Base-by-base conservation (phyloP, 2,797 vertebrate species). In the Cossypha heuglini region DNA sequence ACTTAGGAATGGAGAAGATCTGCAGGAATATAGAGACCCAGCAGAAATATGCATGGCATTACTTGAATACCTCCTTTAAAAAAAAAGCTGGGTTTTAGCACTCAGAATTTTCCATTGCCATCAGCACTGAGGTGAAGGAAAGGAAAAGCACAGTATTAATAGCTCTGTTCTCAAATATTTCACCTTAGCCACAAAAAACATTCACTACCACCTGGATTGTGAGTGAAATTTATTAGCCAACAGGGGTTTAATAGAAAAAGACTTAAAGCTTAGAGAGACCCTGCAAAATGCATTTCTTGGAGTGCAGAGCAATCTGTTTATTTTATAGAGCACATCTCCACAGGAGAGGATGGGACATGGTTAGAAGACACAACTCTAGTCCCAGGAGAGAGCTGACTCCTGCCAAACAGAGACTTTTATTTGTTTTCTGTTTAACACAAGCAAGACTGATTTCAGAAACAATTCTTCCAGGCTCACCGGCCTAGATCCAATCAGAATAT, bases 221-320 rank as follows among this genome's bases (percentile, higher is more conserved):
- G 63, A 83, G 16, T 13, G 37, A 86, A 93, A 94, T 87, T 93
- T 87, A 88, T 96, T 84, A 94, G 64, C 51, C 57, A 91, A 83
- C 9, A 33, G 33, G 10, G 42, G 49, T 92, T 82, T 77, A 80
- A 88, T 1, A 62, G 58, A 67, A 92, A 86, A 74, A 75, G 40
- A 63, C 52, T 81, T 88, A 77, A 90, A 88, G 67, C 46, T 79
- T 29, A 68, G 54, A 58, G 18, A 78, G 29, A 55, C 12, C 25
- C 33, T 88, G 58, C 28, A 91, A 92, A 71, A 82, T 35, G n/a
- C 38, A 38, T 55, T 86, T 55, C 76, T 76, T 86, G 73, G 68
- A 93, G 40, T 33, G 57, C n/a, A 82, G 63, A 59, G 59, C 52
- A 89, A 78, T 93, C 73, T 55, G 16, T 86, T 93, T 93, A 59